A percentile compares a stretch with the other conserved stretches of the same genome.
These are phyloP conservation scores for Meandrina meandrites DNA, from an alignment of 92 coral and sea anemone species.

Conservation along the genomic window DNA sequence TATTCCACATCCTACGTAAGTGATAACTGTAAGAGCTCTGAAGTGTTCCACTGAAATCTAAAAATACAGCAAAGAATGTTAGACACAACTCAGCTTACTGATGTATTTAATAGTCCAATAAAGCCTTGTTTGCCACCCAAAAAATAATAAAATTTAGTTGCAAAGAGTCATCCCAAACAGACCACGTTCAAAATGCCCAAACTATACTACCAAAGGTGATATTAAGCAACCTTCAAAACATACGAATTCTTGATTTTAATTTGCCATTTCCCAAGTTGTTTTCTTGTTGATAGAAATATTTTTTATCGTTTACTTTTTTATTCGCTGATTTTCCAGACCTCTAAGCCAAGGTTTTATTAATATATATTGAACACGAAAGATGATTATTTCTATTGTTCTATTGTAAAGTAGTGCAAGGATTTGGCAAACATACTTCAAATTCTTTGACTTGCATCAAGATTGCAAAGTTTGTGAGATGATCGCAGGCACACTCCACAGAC, in stretches of 20 bases:
- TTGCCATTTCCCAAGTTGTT: no score
- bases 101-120: not conserved
- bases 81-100: not conserved
- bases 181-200: not conserved
- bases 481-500: slow-evolving; percentile 63
- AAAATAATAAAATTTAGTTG: not conserved
- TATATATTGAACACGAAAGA: no score
- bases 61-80: not conserved
- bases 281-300: no score
- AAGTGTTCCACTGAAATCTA: slow-evolving; percentile 59
- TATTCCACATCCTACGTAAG: slow-evolving; percentile 94
- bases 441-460: slow-evolving; percentile 92
- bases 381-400: no score
- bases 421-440: slow-evolving; percentile 54
- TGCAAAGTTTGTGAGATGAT: slow-evolving; percentile 94
- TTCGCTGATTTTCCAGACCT: no score
- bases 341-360: no score
- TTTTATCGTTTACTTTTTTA: no score
- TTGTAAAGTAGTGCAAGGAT: no score
- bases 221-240: no score
- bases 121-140: not conserved
- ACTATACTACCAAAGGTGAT: not conserved
- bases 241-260: no score
- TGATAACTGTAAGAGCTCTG: slow-evolving; percentile 74
- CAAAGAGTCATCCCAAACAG: not conserved